A percentile compares a stretch with the other conserved stretches of the same genome.
These are phyloP conservation scores for Drosophila tanythrix DNA, from an alignment of 2,888 invertebrate species.

Conservation along the genomic window DNA sequence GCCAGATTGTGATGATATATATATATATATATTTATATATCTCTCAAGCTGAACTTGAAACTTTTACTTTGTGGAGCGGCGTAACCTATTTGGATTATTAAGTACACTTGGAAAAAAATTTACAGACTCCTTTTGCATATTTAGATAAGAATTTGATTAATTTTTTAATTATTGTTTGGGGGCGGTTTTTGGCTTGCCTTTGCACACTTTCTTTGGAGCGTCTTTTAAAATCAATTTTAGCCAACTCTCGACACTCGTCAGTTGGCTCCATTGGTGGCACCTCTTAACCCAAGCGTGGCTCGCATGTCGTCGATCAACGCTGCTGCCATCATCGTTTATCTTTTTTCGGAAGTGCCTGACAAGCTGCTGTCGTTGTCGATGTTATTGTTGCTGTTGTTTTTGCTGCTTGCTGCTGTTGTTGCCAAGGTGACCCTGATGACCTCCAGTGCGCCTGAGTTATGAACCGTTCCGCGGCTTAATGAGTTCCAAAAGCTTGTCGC, in stretches of 20 bases:
- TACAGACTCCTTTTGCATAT: background rate
- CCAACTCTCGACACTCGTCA: background rate
- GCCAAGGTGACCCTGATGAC: conserved; percentile 52
- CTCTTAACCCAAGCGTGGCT: conserved; percentile 25
- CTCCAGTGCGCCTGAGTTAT: conserved; percentile 62
- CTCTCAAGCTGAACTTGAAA: conserved; percentile 24
- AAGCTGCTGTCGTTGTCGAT: conserved; percentile 16
- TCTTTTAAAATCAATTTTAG: conserved; percentile 50
- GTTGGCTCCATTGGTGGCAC: background rate
- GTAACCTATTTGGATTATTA: conserved; percentile 12
- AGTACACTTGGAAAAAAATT: background rate
- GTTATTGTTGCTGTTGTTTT: conserved; percentile 15
- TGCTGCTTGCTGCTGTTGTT: conserved; percentile 11
- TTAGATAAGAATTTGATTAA: background rate
- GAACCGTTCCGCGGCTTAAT: conserved; percentile 77
- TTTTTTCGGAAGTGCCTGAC: conserved; percentile 68
- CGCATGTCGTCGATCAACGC: conserved; percentile 64
- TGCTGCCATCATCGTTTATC: conserved; percentile 61
- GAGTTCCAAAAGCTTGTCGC: conserved; percentile 59
- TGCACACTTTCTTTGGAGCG: conserved; percentile 21
- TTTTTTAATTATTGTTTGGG: background rate
- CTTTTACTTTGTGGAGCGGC: conserved; percentile 62
- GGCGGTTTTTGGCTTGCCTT: conserved; percentile 17
- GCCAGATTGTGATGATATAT: conserved; percentile 24
- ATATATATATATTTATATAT: background rate